Evolutionary conservation across 2,888 invertebrate genomes (phyloP), one percentile per base, ranked within the genome.

Genomic region (Plagiodera versicolora): DNA sequence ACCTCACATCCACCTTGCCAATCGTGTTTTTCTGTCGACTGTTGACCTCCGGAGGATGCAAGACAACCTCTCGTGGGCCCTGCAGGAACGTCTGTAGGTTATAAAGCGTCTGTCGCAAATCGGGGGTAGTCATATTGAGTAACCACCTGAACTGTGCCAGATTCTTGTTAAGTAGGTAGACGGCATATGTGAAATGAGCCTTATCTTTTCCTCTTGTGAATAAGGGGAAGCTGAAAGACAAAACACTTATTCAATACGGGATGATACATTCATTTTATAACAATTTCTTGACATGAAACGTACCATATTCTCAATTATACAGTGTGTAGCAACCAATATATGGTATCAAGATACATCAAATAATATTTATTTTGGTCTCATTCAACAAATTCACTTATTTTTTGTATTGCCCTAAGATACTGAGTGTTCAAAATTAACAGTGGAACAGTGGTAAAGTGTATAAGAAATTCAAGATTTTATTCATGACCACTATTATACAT

Each of bases 91-190:
- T 67, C 16, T 77, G 84, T 8, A 94, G 81, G 77, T 94, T 94
- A 19, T 87, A 84, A 58, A 95, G 81, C 0, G 93, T 94, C 2
- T 89, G 87, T 61, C 91, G 81, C 63, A 94, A 84, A 77, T 94
- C 92, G 2, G 84, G 81, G 0, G 92, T 89, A 0, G 89, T 84
- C 45, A 92, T 80, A 1, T 89, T 89, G 67, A 89, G 87, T 66
- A 89, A 86, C 85, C 90, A 91, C 51, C 92, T 81, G 62, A 97
- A 80, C 80, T 98, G 98, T 0, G 94, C 94, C 64, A 98, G 91
- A 77, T 98, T 95, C 81, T 95, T 96, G 82, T 97, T 97, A 28
- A 98, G 81, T 11, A 97, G 83, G 77, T 92, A 97, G 65, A 97
- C 90, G 3, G 90, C 97, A 79, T 96, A 96, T 63, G 92, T 89